These are phyloP conservation scores for Choristoneura rosaceana DNA, from an alignment of 2,888 invertebrate genomes.

Conservation along the genomic window DNA sequence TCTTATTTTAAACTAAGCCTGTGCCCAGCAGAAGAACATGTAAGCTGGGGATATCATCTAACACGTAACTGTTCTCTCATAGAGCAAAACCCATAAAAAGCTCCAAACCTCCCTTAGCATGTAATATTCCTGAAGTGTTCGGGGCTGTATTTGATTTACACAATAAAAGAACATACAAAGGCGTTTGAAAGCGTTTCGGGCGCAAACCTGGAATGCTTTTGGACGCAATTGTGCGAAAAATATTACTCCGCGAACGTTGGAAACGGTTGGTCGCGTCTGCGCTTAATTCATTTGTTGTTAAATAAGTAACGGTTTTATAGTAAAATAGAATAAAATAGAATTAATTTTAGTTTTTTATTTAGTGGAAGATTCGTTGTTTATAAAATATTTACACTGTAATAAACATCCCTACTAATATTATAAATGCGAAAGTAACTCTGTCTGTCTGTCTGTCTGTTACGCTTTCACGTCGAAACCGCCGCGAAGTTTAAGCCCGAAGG, in stretches of 20 bases:
- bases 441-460: no score
- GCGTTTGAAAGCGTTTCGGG: not conserved
- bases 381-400: no score
- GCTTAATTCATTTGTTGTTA: not conserved
- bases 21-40: no score
- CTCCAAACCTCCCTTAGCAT: not conserved
- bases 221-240: constrained; percentile 19
- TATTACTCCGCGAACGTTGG: not conserved
- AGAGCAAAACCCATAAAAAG: not conserved
- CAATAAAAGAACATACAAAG: constrained; percentile 4
- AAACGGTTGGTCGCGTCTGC: not conserved
- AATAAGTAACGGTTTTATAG: not conserved
- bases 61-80: not conserved
- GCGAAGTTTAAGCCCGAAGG: no score
- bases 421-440: no score
- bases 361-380: no score
- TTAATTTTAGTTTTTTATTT: no score
- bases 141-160: constrained; percentile 16
- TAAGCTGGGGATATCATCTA: no score
- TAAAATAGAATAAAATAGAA: not conserved
- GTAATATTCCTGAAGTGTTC: constrained; percentile 11
- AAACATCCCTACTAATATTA: no score
- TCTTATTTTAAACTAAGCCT: no score
- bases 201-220: constrained; percentile 1
- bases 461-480: no score